Evolutionary conservation across 2,888 invertebrate species (phyloP), one percentile per base, ranked within the genome.

Genomic region (Operophtera brumata): DNA sequence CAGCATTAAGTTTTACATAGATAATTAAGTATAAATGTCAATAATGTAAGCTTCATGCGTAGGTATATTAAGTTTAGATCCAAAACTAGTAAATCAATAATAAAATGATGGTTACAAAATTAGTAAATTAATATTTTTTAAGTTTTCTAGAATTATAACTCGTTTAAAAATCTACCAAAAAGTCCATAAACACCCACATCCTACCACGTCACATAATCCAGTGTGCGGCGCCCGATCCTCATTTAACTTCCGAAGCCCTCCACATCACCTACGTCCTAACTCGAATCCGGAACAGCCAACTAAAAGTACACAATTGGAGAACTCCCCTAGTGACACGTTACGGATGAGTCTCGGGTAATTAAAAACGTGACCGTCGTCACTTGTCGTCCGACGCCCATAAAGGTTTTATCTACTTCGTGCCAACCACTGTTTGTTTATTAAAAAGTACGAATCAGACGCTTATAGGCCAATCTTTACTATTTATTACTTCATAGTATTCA

Each of bases 281-380:
- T 57, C 41, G 10, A 50, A 58, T 53, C 51, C 39, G 37, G 54
- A 52, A 50, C 49, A 48, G 51, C 42, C 54, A 64, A 64, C 64
- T 64, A 62, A 62, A 71, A 76, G 74, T 75, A 76, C 71, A 71
- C 70, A 70, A 67, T 69, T 58, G 61, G 62, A 67, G 66, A 73
- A 76, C 71, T 70, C 75, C 73, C 67, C 71, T 69, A 70, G 77
- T 78, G 82, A 82, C 83, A 77, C 80, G 81, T 82, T 80, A 84
- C 83, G 79, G 82, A 86, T 82, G 82, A 84, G 78, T 66, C 77
- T 68, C 67, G 76, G 78, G 86, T 90, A 88, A 90, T 90, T 90
- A 90, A 89, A 90, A 88, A 86, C 86, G 84, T 84, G 87, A 89
- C 88, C 89, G 87, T 88, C 86, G 85, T 90, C 88, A 89, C 79